These are phyloP conservation scores for Belonocnema kinseyi DNA, from an alignment of 1,140 invertebrate species.

Conservation along the genomic window DNA sequence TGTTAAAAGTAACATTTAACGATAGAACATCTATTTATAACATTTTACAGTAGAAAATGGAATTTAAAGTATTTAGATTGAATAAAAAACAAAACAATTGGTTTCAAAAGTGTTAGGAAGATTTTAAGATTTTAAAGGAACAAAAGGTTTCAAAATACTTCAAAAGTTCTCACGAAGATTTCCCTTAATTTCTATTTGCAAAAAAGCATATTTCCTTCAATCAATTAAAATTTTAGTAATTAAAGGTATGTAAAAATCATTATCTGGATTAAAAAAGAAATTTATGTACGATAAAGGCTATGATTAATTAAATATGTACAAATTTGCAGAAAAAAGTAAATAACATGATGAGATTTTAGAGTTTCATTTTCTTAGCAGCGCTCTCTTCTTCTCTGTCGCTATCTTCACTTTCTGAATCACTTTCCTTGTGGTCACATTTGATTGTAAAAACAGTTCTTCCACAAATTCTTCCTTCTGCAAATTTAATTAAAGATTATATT, in stretches of 20 bases:
- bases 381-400: conserved; percentile 33
- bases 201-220: too few species aligned
- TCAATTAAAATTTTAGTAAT: too few species aligned
- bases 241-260: too few species aligned
- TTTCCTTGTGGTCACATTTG: conserved; percentile 48
- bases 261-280: too few species aligned
- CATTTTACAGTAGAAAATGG: too few species aligned
- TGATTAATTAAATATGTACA: neutral
- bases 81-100: neutral
- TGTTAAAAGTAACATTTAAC: neutral
- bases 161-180: too few species aligned
- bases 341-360: neutral
- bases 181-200: too few species aligned
- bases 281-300: too few species aligned
- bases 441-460: conserved; percentile 77
- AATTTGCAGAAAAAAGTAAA: neutral
- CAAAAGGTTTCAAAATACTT: too few species aligned
- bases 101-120: neutral
- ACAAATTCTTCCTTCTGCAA: conserved; percentile 73
- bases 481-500: conserved; percentile 30
- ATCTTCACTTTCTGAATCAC: conserved; percentile 40
- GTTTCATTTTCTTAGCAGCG: conserved; percentile 38
- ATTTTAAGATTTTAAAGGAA: too few species aligned
- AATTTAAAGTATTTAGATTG: too few species aligned
- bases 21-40: too few species aligned